Evolutionary conservation across 2,113 vertebrate genomes (phyloP).

Genomic region (Lasiurus cinereus): DNA sequence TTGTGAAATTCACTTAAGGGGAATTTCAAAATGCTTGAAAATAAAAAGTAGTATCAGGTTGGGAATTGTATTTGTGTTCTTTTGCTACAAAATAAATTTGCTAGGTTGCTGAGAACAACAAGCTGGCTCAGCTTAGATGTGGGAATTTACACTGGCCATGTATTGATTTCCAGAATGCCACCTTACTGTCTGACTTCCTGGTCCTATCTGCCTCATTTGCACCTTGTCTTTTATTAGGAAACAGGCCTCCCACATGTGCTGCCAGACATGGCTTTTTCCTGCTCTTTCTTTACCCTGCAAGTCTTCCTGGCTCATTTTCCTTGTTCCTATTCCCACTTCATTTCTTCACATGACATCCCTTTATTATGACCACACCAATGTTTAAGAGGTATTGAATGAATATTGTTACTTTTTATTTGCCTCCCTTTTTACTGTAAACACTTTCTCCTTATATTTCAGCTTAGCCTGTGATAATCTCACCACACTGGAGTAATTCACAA

Average conservation of each 20-base stretch:
- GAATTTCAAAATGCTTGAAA: conserved; percentile 59
- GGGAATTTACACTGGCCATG: neutral
- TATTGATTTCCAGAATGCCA: neutral
- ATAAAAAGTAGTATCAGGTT: conserved; percentile 55
- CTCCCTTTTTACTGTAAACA: conserved; percentile 24
- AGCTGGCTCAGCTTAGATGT: neutral
- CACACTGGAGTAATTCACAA: neutral
- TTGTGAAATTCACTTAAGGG: conserved; percentile 47
- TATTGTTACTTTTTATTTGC: neutral
- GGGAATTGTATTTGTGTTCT: conserved; percentile 30
- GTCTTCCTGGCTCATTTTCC: neutral
- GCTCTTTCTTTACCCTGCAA: neutral
- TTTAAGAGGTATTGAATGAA: neutral
- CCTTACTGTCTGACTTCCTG: neutral
- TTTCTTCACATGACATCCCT: neutral
- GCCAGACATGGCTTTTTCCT: neutral
- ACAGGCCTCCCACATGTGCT: neutral
- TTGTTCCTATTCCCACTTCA: neutral
- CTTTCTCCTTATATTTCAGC: conserved; percentile 41
- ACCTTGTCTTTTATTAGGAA: conserved; percentile 18
- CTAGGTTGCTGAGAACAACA: neutral
- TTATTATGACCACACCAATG: neutral
- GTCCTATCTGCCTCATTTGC: neutral
- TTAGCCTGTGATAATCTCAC: conserved; percentile 54
- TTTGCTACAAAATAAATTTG: neutral